Conservation (phyloP, 37 sponge, comb jelly and placozoan genomes). For the Halisarca cf. caerulea region DNA sequence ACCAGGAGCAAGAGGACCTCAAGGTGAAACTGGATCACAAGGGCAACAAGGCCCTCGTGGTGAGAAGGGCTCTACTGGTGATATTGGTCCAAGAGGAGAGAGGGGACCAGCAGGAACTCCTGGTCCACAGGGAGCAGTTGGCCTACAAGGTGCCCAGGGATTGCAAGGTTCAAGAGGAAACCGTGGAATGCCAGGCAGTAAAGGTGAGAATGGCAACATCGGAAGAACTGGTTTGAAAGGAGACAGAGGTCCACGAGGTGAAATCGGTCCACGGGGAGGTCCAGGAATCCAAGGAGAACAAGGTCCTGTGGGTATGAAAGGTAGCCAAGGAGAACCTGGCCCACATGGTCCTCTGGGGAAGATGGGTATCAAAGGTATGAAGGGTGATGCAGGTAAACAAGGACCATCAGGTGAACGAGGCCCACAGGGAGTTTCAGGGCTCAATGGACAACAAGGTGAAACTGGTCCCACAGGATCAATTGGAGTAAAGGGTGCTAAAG, state of each 20-base stretch:
- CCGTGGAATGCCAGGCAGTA: too few species aligned
- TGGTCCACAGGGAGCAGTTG: background rate
- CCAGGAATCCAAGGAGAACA: background rate
- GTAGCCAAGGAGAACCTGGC: background rate
- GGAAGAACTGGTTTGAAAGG: background rate
- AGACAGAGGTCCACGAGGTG: background rate
- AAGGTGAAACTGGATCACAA: background rate
- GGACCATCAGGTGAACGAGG: background rate
- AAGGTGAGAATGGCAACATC: background rate
- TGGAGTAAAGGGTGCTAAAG: too few species aligned
- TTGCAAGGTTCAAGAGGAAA: background rate
- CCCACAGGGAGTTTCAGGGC: background rate
- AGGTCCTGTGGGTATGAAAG: background rate
- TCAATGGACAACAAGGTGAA: background rate
- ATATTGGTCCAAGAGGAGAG: background rate
- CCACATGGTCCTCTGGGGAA: background rate
- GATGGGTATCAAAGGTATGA: background rate
- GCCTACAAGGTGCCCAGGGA: background rate
- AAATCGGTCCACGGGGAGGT: background rate
- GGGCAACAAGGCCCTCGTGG: background rate
- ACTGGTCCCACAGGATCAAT: background rate
- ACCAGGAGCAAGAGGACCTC: background rate
- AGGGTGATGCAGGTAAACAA: background rate
- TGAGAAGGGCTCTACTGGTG: background rate
- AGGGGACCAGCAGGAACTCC: slow-evolving; percentile 16